Percentiles rank a stretch among this genome's conserved stretches.
Evolutionary conservation across 2,113 vertebrate species (phyloP).

Genomic region (Indicator maculatus): DNA sequence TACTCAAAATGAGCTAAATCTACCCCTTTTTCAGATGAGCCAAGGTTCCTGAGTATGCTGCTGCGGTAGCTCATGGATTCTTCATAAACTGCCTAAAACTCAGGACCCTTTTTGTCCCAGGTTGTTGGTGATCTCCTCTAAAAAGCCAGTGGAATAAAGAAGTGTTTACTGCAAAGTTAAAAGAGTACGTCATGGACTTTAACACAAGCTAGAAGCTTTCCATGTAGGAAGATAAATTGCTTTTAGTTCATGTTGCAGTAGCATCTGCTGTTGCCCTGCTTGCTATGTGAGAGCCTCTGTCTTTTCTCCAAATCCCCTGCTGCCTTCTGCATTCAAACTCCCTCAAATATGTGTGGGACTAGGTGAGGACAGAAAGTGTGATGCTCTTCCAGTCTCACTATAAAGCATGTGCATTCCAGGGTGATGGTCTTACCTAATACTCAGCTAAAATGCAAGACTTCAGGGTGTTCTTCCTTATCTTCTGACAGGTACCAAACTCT

Average conservation of each 20-base stretch:
- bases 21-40: background rate
- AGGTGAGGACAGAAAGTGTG: background rate
- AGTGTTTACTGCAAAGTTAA: background rate
- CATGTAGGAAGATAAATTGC: background rate
- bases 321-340: background rate
- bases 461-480: background rate
- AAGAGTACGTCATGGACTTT: background rate
- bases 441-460: background rate
- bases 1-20: background rate
- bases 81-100: background rate
- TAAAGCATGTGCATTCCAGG: background rate
- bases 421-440: background rate
- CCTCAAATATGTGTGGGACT: background rate
- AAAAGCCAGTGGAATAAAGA: background rate
- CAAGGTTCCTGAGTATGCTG: background rate
- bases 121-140: background rate
- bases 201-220: background rate
- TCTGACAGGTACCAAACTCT: background rate
- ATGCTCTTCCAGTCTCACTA: background rate
- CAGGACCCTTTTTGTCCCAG: background rate
- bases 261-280: background rate
- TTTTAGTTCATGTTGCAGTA: background rate
- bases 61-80: conserved; percentile 27
- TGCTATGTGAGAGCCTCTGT: background rate
- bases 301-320: background rate